Percentiles rank a stretch among this genome's conserved stretches.
Conservation (phyloP, 2,888 invertebrate genomes). For the Conchocele bisecta region DNA sequence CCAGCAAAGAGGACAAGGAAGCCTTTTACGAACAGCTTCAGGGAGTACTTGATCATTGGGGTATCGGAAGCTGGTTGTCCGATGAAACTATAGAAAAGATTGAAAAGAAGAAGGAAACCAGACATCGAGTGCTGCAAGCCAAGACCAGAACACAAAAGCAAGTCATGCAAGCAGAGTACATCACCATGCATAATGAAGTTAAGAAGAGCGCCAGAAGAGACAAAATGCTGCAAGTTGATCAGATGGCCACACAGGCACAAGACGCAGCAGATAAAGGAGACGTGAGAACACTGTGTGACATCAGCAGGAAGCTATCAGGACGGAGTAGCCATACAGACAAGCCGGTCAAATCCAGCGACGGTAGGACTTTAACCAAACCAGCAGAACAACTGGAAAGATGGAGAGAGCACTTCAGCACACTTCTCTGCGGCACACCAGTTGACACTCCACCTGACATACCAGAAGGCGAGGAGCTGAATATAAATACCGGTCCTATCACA, state of each 20-base stretch:
- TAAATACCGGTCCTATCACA: constrained; percentile 1
- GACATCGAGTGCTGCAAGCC: no score
- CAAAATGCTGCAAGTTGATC: constrained; percentile 3
- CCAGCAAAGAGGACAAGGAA: constrained; percentile 4
- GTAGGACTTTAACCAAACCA: constrained; percentile 10
- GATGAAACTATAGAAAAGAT: no score
- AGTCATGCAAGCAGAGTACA: no score
- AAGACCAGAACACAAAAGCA: no score
- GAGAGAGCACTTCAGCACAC: constrained; percentile 14
- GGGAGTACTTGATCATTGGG: neutral
- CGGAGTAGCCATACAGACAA: neutral
- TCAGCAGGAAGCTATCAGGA: constrained; percentile 8
- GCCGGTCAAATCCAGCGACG: constrained; percentile 4
- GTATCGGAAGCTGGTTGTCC: no score
- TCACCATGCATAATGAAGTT: no score
- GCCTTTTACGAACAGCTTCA: constrained; percentile 6
- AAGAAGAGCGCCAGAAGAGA: constrained; percentile 16
- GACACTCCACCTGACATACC: no score
- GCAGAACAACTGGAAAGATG: constrained; percentile 13
- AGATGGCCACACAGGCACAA: no score
- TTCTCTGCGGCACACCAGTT: constrained; percentile 10
- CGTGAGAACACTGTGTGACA: constrained; percentile 12
- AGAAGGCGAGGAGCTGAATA: neutral
- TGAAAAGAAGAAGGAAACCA: no score
- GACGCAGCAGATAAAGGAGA: no score